Evolutionary conservation across 2,113 vertebrate genomes (phyloP).

Genomic region (Salvator merianae): DNA sequence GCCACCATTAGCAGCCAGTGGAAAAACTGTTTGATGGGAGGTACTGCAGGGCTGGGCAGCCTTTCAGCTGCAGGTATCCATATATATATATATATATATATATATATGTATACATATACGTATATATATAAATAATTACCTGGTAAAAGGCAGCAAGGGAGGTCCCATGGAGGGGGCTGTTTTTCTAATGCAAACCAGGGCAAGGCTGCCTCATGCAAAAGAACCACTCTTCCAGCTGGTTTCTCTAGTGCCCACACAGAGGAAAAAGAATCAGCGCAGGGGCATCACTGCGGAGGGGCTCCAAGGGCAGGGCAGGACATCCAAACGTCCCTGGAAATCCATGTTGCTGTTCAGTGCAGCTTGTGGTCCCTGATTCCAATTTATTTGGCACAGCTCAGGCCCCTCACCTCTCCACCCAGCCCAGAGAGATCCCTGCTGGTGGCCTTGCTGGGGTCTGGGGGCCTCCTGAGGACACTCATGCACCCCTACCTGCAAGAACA

Average conservation of each 20-base stretch:
- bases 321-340: not conserved
- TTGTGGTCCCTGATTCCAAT: not conserved
- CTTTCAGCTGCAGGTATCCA: too few relatives aligned
- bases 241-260: too few relatives aligned
- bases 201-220: not conserved
- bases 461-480: too few relatives aligned
- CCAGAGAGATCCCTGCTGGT: not conserved
- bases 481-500: too few relatives aligned
- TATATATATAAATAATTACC: not conserved
- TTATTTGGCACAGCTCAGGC: not conserved
- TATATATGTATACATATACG: too few relatives aligned
- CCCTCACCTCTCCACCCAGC: accelerated
- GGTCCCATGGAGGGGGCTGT: not conserved
- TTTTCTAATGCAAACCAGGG: not conserved
- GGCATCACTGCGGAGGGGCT: too few relatives aligned
- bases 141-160: too few relatives aligned
- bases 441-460: too few relatives aligned
- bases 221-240: not conserved
- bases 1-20: too few relatives aligned
- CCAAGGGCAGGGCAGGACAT: too few relatives aligned
- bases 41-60: not conserved
- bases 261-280: too few relatives aligned
- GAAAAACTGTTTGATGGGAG: not conserved
- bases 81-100: too few relatives aligned
- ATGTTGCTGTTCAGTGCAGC: not conserved